Evolutionary conservation across 2,113 vertebrate genomes (phyloP), one percentile per base, ranked within the genome.

Genomic region (Scomber scombrus): DNA sequence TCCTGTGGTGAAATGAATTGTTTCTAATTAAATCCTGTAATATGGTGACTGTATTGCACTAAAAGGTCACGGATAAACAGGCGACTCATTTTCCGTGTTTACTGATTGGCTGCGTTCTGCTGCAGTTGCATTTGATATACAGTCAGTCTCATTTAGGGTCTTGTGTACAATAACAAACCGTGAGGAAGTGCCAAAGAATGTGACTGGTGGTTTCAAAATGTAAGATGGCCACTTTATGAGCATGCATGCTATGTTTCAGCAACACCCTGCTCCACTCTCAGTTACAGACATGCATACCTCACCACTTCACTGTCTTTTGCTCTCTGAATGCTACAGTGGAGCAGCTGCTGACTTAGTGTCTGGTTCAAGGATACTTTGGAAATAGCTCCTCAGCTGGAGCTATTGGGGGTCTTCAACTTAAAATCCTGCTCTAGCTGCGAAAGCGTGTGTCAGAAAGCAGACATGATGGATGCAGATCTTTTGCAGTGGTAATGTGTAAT

Each of bases 201-300:
- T 1, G 18, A 31, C 65, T 26, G 15, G 12, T 46, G 52, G 45
- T 18, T 81, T 49, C 19, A 46, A 71, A 50, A 19, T 66, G 51
- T 58, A 29, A 80, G 50, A 56, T 12, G 82, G 57, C 70, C 60
- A 26, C 50, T 58, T 81, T 67, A 82, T 76, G 80, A 81, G 74
- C 62, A 0, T 67, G 88, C 58, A 40, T 76, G 77, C 69, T 76
- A 68, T 76, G 71, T 71, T 82, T 82, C 76, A 78, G 65, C 23
- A 50, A 67, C 71, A 67, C 77, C 61, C 75, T 69, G 58, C 68
- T 67, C 18, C 64, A 51, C 8, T 62, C 62, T 61, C 49, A 54
- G 62, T 57, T 54, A 76, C 76, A 87, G 65, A 40, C 34, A 40
- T 9, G 46, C 54, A 51, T 40, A 50, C 14, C 31, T 68, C n/a